A percentile compares a stretch with the other conserved stretches of the same genome.
Evolutionary conservation across 2,797 vertebrate species (phyloP).

Genomic region (Apodemus agrarius): DNA sequence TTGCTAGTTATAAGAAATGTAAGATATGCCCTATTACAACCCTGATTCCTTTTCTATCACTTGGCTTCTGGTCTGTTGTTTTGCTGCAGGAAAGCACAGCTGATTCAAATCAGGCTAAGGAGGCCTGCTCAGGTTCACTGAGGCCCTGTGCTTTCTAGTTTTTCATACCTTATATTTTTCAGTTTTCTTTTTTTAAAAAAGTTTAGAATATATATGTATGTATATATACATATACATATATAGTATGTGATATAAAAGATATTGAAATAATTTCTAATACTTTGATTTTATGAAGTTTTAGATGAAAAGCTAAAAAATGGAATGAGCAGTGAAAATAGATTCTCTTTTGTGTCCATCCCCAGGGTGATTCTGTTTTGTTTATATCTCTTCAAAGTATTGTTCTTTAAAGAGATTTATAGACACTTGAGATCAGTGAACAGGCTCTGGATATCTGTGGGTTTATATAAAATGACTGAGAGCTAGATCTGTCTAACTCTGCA

Average conservation of each 20-base stretch:
- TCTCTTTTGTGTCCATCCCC: not conserved
- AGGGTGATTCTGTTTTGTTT: not conserved
- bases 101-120: no score
- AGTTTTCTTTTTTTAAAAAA: not conserved
- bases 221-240: not conserved
- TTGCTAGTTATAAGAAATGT: not conserved
- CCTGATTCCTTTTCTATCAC: not conserved
- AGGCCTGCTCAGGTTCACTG: not conserved
- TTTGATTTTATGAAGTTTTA: not conserved
- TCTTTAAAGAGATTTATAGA: not conserved
- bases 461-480: not conserved
- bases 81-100: not conserved
- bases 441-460: not conserved
- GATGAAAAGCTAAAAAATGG: not conserved
- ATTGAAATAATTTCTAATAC: not conserved
- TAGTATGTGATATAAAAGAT: not conserved
- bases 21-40: rapidly evolving
- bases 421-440: not conserved
- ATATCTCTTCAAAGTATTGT: not conserved
- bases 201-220: not conserved
- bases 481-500: not conserved
- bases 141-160: not conserved
- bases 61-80: not conserved
- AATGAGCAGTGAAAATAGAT: not conserved
- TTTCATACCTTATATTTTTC: not conserved